Evolutionary conservation across 2,113 vertebrate genomes (phyloP), one percentile per base, ranked within the genome.

Genomic region (Apteryx owenii): DNA sequence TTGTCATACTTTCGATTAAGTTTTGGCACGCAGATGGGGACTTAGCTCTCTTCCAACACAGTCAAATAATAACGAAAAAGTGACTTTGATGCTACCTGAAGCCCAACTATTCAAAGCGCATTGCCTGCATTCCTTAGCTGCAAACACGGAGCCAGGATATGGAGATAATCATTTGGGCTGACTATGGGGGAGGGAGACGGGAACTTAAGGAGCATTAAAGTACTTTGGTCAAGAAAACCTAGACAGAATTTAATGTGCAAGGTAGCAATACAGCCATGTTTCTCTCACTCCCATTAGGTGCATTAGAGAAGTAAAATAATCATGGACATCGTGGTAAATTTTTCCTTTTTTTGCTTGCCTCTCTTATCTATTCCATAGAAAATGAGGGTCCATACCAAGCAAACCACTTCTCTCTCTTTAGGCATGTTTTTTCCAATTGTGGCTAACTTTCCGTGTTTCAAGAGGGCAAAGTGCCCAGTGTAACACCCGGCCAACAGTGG

Each of bases 51-150:
- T 87, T 97, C 85, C 93, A 96, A 94, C 85, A 95, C 87, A 95
- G 91, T 61, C 5, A 13, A 91, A 95, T 80, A 90, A 94, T 91
- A 96, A 96, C 75, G 89, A 95, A 97, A 94, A 96, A 94, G 85
- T 80, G 91, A 97, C 97, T 97, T 72, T 88, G 91, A 97, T 96
- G 94, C 97, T 97, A 96, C 96, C 96, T 97, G 95, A 97, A 97
- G 94, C 96, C 95, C 40, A 95, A 78, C 64, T 91, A 94, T 96
- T 97, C 93, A 95, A 95, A 83, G 81, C 60, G 75, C 96, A 94
- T 88, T 94, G 93, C 76, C 89, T 56, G 48, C 94, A 97, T 97
- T 97, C 96, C 91, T 95, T 78, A 91, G 93, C 79, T 93, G 72
- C 93, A 85, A 72, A 94, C 95, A 84, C 56, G 2, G 18, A 94